A percentile compares a stretch with the other conserved stretches of the same genome.
Evolutionary conservation across 1,140 invertebrate species (phyloP).

Genomic region (Vanessa atalanta): DNA sequence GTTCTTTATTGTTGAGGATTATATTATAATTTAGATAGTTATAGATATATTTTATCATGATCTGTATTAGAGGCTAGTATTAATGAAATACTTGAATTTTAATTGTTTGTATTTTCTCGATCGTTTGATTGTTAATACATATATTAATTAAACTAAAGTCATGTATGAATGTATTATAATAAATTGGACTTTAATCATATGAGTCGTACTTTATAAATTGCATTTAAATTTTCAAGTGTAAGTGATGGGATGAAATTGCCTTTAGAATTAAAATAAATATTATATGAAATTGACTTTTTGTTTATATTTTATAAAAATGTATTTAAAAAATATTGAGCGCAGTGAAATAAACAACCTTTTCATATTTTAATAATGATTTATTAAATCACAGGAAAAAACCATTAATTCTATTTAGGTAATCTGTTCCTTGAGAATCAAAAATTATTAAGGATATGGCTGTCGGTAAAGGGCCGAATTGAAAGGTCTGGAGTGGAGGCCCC

Average conservation of each 20-base stretch:
- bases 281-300: not conserved
- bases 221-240: conserved; percentile 5
- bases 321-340: too few species aligned
- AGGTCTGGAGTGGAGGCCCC: too few species aligned
- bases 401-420: too few species aligned
- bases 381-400: too few species aligned
- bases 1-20: too few species aligned
- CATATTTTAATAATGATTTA: not conserved
- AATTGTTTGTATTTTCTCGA: not conserved
- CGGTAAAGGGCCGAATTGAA: too few species aligned
- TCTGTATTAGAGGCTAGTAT: too few species aligned
- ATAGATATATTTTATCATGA: too few species aligned
- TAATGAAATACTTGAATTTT: too few species aligned
- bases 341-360: not conserved
- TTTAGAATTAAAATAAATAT: not conserved
- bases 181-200: conserved; percentile 13
- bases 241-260: not conserved
- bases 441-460: too few species aligned
- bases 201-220: conserved; percentile 15
- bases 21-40: too few species aligned
- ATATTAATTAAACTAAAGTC: not conserved
- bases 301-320: not conserved
- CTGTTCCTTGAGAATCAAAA: too few species aligned
- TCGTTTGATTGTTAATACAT: not conserved
- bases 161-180: not conserved